These are phyloP conservation scores for Zonotrichia leucophrys DNA, from an alignment of 2,113 vertebrate species.

Conservation along the genomic window DNA sequence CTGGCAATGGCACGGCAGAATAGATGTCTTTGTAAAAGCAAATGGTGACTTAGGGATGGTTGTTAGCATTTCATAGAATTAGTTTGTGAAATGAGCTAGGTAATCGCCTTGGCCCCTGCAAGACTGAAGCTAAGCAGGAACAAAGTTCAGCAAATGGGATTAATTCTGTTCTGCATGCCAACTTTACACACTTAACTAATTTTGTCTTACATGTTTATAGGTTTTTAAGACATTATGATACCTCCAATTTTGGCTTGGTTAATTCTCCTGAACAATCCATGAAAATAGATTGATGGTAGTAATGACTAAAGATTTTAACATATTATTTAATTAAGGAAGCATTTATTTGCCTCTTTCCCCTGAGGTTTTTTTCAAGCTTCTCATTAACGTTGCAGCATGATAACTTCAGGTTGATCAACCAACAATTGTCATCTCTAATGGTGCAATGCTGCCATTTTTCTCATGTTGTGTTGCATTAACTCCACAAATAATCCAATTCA, in stretches of 20 bases:
- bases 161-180: neutral
- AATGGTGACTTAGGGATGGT: neutral
- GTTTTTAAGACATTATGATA: neutral
- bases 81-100: neutral
- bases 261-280: neutral
- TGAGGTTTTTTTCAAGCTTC: neutral
- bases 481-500: constrained; percentile 26
- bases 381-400: neutral
- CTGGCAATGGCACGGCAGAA: neutral
- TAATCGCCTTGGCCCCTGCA: neutral
- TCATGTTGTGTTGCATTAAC: constrained; percentile 9
- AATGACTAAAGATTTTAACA: neutral
- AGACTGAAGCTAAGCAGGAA: neutral
- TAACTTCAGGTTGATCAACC: constrained; percentile 27
- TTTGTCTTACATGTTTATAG: constrained; percentile 4
- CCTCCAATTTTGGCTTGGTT: neutral
- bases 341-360: neutral
- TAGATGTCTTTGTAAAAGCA: neutral
- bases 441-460: constrained; percentile 19
- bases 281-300: neutral
- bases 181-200: neutral
- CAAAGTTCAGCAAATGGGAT: constrained; percentile 2
- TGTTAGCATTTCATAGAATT: neutral
- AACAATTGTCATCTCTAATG: constrained; percentile 12
- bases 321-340: constrained; percentile 22